Percentiles rank a stretch among this genome's conserved stretches.
Conservation (phyloP, 2,888 invertebrate species). For the Agelastica alni region DNA sequence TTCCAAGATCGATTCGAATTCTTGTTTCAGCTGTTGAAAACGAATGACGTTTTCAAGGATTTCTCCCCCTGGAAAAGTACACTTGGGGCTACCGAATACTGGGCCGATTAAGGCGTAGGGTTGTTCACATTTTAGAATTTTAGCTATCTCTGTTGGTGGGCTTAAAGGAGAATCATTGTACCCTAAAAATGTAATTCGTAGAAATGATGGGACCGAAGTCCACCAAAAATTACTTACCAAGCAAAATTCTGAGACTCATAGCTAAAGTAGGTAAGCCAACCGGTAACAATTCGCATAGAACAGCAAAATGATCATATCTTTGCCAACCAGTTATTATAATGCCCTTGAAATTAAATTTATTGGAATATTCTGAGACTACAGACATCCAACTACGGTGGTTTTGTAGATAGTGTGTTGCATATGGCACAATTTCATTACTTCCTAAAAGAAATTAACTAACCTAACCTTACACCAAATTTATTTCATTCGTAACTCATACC, state of each 20-base stretch:
- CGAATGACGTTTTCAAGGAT: slow-evolving; percentile 50
- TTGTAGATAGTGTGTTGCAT: slow-evolving; percentile 66
- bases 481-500: too few species aligned
- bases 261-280: slow-evolving; percentile 69
- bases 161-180: slow-evolving; percentile 57
- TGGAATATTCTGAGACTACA: slow-evolving; percentile 60
- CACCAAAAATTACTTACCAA: too few species aligned
- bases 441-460: too few species aligned
- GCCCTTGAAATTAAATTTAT: slow-evolving; percentile 63
- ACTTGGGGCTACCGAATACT: slow-evolving; percentile 49
- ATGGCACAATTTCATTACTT: slow-evolving; percentile 59
- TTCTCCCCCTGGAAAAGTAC: slow-evolving; percentile 51
- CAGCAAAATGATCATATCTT: slow-evolving; percentile 72
- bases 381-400: slow-evolving; percentile 77
- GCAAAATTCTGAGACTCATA: slow-evolving; percentile 61
- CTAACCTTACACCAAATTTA: too few species aligned
- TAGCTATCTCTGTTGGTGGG: slow-evolving; percentile 57
- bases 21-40: slow-evolving; percentile 59
- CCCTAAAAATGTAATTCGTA: slow-evolving; percentile 44
- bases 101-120: slow-evolving; percentile 50
- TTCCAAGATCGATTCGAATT: slow-evolving; percentile 58
- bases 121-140: slow-evolving; percentile 48
- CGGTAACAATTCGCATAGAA: slow-evolving; percentile 69
- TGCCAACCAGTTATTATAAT: slow-evolving; percentile 72
- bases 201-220: neutral